Evolutionary conservation across 2,888 invertebrate genomes (phyloP).

Genomic region (Rhagonycha fulva): DNA sequence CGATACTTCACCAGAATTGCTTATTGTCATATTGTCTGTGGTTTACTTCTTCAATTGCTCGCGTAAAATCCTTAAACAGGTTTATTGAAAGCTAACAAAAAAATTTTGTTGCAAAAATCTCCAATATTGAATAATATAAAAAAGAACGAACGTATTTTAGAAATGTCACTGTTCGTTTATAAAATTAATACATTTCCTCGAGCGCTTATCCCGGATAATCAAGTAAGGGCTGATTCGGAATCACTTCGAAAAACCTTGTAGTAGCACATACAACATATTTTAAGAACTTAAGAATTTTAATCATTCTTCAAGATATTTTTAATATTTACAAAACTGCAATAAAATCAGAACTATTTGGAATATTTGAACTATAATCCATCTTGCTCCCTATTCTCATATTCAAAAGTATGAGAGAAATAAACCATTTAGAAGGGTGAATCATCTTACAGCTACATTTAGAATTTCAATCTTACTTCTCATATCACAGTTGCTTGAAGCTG

Average conservation of each 20-base stretch:
- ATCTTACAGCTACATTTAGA: constrained; percentile 29
- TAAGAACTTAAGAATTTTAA: neutral
- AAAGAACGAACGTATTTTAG: too few relatives aligned
- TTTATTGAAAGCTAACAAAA: neutral
- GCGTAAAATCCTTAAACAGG: neutral
- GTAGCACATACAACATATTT: neutral
- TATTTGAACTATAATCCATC: constrained; percentile 17
- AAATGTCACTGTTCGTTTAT: neutral
- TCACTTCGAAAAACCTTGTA: neutral
- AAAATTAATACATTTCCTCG: neutral
- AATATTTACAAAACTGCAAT: constrained; percentile 24
- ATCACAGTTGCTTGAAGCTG: constrained; percentile 25
- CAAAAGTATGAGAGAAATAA: constrained; percentile 19
- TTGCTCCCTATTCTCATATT: constrained; percentile 14
- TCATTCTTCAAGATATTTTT: neutral
- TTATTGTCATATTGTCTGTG: neutral
- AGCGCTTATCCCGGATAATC: neutral
- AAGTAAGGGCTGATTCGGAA: neutral
- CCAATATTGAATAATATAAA: neutral
- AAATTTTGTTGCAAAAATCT: neutral
- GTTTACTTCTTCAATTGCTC: neutral
- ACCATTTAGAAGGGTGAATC: constrained; percentile 13
- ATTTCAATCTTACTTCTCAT: constrained; percentile 30
- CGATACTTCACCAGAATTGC: neutral
- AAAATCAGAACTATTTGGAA: constrained; percentile 15